Conservation (phyloP, 35 echinoderm and acorn worm species). For the Antedon bifida region DNA sequence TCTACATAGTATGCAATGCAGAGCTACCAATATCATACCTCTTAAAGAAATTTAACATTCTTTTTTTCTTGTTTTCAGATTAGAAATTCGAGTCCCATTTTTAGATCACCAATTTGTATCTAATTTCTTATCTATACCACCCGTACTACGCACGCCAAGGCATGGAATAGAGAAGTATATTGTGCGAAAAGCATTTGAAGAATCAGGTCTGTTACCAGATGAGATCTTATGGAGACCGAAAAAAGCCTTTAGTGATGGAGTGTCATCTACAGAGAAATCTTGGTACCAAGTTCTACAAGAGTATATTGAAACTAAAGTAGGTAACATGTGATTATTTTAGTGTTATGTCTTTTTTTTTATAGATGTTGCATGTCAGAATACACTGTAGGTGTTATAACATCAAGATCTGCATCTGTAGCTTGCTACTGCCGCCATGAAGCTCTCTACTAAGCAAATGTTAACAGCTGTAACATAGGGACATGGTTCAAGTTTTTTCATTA, state of each 20-base stretch:
- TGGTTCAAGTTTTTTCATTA: no score
- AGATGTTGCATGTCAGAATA: no score
- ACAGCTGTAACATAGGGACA: no score
- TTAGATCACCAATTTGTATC: conserved; percentile 64
- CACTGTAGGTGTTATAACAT: neutral
- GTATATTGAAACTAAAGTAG: conserved; percentile 40
- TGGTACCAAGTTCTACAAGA: conserved; percentile 64
- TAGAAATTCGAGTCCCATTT: conserved; percentile 69
- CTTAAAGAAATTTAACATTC: no score
- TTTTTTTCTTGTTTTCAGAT: conserved; percentile 15
- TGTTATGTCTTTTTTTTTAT: no score
- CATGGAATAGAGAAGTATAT: conserved; percentile 59
- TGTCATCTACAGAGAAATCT: conserved; percentile 68
- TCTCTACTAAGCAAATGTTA: no score
- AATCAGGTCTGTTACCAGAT: conserved; percentile 24
- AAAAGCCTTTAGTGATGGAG: conserved; percentile 84
- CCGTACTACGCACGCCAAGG: conserved; percentile 22
- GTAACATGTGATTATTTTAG: no score
- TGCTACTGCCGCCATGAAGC: no score
- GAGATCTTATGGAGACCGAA: conserved; percentile 80
- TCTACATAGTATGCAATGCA: no score
- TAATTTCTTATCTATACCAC: conserved; percentile 40
- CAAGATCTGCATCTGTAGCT: no score
- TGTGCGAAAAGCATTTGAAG: conserved; percentile 64
- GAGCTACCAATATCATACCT: no score